Conservation (phyloP, 2,888 invertebrate genomes). For the Drosophila ustulata region DNA sequence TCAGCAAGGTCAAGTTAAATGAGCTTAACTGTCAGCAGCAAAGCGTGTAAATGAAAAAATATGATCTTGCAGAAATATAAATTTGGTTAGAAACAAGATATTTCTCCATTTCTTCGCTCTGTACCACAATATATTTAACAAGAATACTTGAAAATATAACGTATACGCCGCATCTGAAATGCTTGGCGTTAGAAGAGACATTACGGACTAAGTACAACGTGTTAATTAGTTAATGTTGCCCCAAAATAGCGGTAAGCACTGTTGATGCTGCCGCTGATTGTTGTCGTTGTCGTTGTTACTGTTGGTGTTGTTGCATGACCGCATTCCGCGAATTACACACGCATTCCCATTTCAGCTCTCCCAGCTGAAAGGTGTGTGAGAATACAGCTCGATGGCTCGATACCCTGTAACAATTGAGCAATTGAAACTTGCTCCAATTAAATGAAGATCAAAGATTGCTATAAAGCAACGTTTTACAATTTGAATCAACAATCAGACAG, state of each 20-base stretch:
- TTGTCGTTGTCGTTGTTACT: slow-evolving; percentile 19
- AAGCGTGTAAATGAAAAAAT: background rate
- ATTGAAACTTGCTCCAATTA: background rate
- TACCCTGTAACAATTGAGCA: background rate
- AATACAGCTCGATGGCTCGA: background rate
- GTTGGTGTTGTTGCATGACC: slow-evolving; percentile 42
- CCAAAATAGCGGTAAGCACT: slow-evolving; percentile 28
- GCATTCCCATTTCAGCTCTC: slow-evolving; percentile 20
- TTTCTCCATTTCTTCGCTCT: no score
- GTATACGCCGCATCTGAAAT: background rate
- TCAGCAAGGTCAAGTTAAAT: background rate
- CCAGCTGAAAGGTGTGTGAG: slow-evolving; percentile 13
- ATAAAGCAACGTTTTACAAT: no score
- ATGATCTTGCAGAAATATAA: background rate
- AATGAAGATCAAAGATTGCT: background rate
- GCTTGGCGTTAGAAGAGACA: background rate
- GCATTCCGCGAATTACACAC: slow-evolving; percentile 57
- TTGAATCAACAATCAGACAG: background rate
- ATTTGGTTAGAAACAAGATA: background rate
- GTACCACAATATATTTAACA: no score
- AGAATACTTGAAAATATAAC: no score
- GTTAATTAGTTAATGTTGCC: slow-evolving; percentile 24
- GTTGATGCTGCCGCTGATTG: slow-evolving; percentile 16
- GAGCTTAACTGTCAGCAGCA: background rate
- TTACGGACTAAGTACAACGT: background rate